A percentile compares a stretch with the other conserved stretches of the same genome.
phyloP scores from a whole-genome alignment of 2,113 vertebrate genomes.

The Toxotes chatareus region DNA sequence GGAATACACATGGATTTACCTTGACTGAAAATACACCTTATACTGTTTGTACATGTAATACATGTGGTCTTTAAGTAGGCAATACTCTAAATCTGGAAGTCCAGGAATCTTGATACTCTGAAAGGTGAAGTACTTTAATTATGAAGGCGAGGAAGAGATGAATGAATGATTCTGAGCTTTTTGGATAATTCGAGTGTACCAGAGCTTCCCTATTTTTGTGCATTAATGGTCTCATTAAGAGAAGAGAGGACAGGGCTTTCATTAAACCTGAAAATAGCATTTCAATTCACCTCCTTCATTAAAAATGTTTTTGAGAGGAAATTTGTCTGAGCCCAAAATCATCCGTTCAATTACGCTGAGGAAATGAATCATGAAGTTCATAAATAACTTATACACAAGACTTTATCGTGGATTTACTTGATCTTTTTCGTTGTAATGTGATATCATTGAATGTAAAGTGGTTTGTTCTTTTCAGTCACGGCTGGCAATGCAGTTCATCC shows the following conservation, averaged over 20 bases:
- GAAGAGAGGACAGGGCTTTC: not conserved
- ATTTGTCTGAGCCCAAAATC: constrained; percentile 33
- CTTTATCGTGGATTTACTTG: constrained; percentile 19
- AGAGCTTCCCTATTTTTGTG: constrained; percentile 22
- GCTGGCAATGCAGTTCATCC: not conserved
- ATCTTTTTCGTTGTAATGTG: constrained; percentile 1
- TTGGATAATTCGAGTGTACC: constrained; percentile 4
- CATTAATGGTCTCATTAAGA: constrained; percentile 55
- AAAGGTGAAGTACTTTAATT: not conserved
- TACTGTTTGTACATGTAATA: not conserved
- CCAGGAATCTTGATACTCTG: not conserved
- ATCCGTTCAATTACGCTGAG: constrained; percentile 14
- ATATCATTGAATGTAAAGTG: not conserved
- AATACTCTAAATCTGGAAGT: not conserved
- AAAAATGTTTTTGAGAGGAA: constrained; percentile 40
- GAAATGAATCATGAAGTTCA: constrained; percentile 34
- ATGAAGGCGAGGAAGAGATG: not conserved
- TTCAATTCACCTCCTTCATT: constrained; percentile 51
- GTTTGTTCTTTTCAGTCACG: constrained; percentile 3
- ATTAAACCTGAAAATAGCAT: constrained; percentile 61
- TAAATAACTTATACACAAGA: constrained; percentile 23
- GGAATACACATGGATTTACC: constrained; percentile 21
- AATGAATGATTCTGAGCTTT: constrained; percentile 44
- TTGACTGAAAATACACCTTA: constrained; percentile 28
- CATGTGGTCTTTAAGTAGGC: not conserved